Base-by-base conservation (phyloP, 2,797 vertebrate genomes). In the Mallotus villosus region DNA sequence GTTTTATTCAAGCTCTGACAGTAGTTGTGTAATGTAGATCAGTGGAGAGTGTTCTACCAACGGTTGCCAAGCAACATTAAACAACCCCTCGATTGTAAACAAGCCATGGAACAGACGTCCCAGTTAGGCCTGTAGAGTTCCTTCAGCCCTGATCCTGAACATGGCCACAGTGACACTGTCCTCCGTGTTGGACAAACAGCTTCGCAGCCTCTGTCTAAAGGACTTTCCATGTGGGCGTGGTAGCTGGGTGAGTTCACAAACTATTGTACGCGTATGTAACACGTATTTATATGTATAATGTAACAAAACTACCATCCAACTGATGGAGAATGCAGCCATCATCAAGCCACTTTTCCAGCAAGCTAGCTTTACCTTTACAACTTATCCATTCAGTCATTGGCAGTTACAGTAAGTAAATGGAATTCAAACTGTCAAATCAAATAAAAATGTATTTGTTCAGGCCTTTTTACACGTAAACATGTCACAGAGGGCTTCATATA, bases 171-270 rank as follows among this genome's bases (percentile, higher is more conserved):
- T n/a, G 67, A 74, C 78, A 0, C 11, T 93, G 5, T 92, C 88
- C 0, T 87, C 83, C 0, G 93, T 88, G 27, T 73, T 96, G 8
- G 67, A 80, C 73, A 74, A 91, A 68, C 87, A 90, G 37, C 86
- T 96, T 69, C 67, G 2, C 19, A 32, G 0, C 17, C 78, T 97
- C 76, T 84, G 90, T 68, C 87, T 96, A 76, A 84, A 19, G 3
- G 91, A 95, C 60, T 96, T 96, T 78, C 95, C 96, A 1, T 94
- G 95, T 5, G 93, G 94, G 77, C 0, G 46, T 0, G 94, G 94
- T 70, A 91, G 88, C 85, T 95, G 95, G 95, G 96, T 96, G 91
- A 83, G 82, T 79, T 27, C 11, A 27, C 14, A 51, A 55, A n/a
- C 17, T 55, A n/a, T 55, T n/a, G 16, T 55, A 55, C 16, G n/a